Base-by-base conservation (phyloP, 1,140 invertebrate genomes). In the Mycetomoellerius zeteki region DNA sequence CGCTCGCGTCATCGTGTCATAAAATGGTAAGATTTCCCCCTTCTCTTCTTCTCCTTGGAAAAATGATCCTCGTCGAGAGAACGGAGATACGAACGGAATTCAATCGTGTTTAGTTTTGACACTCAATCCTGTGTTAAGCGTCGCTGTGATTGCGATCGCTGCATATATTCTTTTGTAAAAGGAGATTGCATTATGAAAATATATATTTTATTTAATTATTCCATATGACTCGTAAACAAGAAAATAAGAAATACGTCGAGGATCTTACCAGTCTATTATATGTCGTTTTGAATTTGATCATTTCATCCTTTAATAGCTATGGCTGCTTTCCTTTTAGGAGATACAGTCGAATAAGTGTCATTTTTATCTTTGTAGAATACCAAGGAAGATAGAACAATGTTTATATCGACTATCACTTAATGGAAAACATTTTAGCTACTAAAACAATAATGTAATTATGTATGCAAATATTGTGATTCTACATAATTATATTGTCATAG, bases 21-120 rank as follows among this genome's bases (percentile, higher is more conserved):
- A 91, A 91, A 88, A 91, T 91, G 91, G 91, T 91, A 85, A 88
- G n/a, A 86, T 14, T 7, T 30, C 6, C 10, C 6, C 4, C 6
- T 37, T 5, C 8, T 5, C 30, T 7, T 5, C 7, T 8, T 65
- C 16, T 10, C 24, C 24, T 16, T 16, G 7, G 14, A 47, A 88
- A 67, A 24, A 16, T 16, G 14, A 76, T 76, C 16, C 5, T 14
- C 8, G 33, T 8, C 8, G 3, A 6, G n/a, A 69, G 21, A 21
- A 67, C n/a, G 7, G 10, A 80, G 33, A 60, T 76, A 16, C 1
- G 69, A 52, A 52, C 54, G 4, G n/a, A 43, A 43, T 58, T 58
- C 10, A 37, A 67, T 67, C n/a, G 8, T 30, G 2, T 21, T 3
- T 43, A 67, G 2, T 43, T 16, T 16, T 10, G 24, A 69, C 10